Evolutionary conservation across 1,140 invertebrate genomes (phyloP).

Genomic region (Papilio aristodemus): DNA sequence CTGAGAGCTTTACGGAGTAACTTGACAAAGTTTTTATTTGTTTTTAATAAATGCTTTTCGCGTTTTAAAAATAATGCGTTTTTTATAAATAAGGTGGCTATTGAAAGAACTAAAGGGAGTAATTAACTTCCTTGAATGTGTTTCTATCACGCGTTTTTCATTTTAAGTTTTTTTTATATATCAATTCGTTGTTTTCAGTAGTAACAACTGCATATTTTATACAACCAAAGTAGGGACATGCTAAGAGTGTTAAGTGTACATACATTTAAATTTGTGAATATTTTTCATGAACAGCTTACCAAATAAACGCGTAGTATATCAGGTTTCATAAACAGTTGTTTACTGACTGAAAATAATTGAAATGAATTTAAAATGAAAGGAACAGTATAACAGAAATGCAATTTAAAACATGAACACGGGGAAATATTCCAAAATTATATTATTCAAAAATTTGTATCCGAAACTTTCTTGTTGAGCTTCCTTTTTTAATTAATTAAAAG

Average conservation of each 20-base stretch:
- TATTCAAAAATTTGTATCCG: slow-evolving; percentile 5
- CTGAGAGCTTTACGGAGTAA: too few relatives aligned
- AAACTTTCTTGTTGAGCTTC: slow-evolving; percentile 33
- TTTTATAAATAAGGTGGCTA: too few relatives aligned
- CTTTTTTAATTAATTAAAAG: slow-evolving; percentile 66
- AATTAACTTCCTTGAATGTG: too few relatives aligned
- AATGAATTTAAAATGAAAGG: neutral
- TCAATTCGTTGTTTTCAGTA: too few relatives aligned
- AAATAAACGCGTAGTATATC: neutral
- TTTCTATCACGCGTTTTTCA: too few relatives aligned
- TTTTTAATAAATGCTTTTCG: neutral
- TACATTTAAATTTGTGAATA: neutral
- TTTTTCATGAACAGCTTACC: neutral
- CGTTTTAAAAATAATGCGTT: neutral
- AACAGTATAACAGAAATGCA: neutral
- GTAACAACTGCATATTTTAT: too few relatives aligned
- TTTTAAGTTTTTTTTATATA: too few relatives aligned
- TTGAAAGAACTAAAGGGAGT: too few relatives aligned
- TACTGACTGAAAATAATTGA: neutral
- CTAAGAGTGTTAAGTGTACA: neutral
- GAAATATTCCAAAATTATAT: neutral
- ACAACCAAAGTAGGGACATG: too few relatives aligned
- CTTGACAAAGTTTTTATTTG: neutral
- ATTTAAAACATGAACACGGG: neutral
- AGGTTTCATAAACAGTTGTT: neutral